Evolutionary conservation across 1,140 invertebrate species (phyloP), one percentile per base, ranked within the genome.

Genomic region (Nephila pilipes): DNA sequence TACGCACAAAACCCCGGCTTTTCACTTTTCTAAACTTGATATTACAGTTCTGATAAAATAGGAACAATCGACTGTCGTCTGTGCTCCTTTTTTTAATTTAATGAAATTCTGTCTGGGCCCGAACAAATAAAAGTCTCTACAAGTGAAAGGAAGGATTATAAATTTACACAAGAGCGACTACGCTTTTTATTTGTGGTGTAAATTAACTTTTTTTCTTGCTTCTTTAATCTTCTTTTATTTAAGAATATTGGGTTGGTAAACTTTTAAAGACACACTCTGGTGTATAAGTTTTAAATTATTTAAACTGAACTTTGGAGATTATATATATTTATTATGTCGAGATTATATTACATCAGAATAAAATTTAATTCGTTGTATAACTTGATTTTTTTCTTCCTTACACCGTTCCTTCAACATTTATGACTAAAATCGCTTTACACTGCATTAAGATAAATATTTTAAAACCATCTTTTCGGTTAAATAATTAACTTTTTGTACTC

Each of bases 21-120:
- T 83, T 83, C 54, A 83, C 81, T 83, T 83, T 83, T 57, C 81
- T 55, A 83, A 83, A 75, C 69, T 75, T 75, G 69, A 75, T 75
- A 32, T 75, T 75, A 75, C 69, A 75, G 29, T 75, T 75, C 69
- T 75, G 32, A 2, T 75, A 75, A 75, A 75, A 75, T 75, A 75
- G 69, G 32, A 75, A 75, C 69, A 75, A 75, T 32, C 25, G 69
- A 29, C 16, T 32, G 29, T 32, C 69, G 29, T 25, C 16, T 29
- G 32, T 32, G 29, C 69, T 75, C 32, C 32, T 75, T 75, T 75
- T 32, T 75, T 75, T 36, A 75, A 32, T 36, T 32, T 75, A 75
- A 75, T 75, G 69, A 75, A 32, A 75, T 32, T 75, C 69, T n/a
- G 69, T 75, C 69, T 75, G 69, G 69, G 18, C 20, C 25, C 69